Percentiles rank a stretch among this genome's conserved stretches.
Conservation (phyloP, 2,888 invertebrate genomes). For the Microctonus brassicae region DNA sequence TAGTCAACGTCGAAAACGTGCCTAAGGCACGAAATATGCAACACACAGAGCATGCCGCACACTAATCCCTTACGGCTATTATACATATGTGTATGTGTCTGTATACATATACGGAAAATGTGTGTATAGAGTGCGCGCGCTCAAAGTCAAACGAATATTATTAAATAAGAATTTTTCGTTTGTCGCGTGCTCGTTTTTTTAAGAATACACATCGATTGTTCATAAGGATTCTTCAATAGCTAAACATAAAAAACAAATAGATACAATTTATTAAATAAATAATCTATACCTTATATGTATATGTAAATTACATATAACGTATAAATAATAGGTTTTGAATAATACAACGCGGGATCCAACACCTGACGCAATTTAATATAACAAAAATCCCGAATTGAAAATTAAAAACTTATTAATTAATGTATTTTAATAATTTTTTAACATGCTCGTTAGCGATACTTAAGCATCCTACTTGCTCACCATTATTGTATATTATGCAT, state of each 20-base stretch:
- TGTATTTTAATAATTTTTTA: constrained; percentile 8
- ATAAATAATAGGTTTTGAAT: background rate
- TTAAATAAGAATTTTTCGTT: constrained; percentile 15
- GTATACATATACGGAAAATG: too few relatives aligned
- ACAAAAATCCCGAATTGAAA: background rate
- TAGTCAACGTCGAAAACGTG: constrained; percentile 58
- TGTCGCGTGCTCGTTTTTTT: constrained; percentile 17
- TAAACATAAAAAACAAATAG: too few relatives aligned
- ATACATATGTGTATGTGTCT: background rate
- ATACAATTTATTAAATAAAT: too few relatives aligned
- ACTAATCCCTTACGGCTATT: constrained; percentile 22
- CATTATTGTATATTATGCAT: background rate
- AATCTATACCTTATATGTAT: background rate
- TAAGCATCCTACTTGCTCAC: constrained; percentile 12
- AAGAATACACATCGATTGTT: background rate
- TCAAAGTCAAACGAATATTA: background rate
- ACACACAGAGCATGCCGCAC: background rate
- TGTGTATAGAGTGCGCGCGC: too few relatives aligned
- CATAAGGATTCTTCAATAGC: background rate
- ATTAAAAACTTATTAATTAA: constrained; percentile 19
- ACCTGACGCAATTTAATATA: background rate
- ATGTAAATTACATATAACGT: background rate
- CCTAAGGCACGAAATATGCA: constrained; percentile 52
- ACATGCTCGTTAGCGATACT: constrained; percentile 12
- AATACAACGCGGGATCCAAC: background rate